A percentile compares a stretch with the other conserved stretches of the same genome.
phyloP scores from a whole-genome alignment of 2,888 invertebrate genomes.

The Acanthosepion lycidas region DNA sequence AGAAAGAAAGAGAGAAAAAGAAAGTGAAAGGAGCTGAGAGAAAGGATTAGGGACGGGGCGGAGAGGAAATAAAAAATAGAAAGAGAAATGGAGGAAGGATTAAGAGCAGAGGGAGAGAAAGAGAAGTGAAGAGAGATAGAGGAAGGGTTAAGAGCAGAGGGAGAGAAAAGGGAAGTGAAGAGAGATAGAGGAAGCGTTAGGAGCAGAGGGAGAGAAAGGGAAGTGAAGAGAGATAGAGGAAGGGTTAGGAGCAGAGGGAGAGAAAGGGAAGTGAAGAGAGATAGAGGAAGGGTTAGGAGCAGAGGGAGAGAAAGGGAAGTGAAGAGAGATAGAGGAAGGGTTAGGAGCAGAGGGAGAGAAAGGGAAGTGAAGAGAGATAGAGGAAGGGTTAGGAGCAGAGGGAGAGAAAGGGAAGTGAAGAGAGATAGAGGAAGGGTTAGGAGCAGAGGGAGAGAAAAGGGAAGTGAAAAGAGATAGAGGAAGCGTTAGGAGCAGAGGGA shows the following conservation, averaged over 20 bases:
- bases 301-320: not conserved
- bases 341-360: constrained; percentile 44
- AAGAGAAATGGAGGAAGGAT: not conserved
- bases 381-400: too few relatives aligned
- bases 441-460: too few relatives aligned
- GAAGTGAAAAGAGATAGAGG: not conserved
- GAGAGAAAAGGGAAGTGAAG: too few relatives aligned
- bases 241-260: constrained; percentile 3
- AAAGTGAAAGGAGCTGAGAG: too few relatives aligned
- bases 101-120: not conserved
- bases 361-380: not conserved
- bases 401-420: too few relatives aligned
- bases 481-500: not conserved
- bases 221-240: not conserved
- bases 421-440: not conserved
- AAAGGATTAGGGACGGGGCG: not conserved
- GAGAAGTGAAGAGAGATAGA: not conserved
- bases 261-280: constrained; percentile 43
- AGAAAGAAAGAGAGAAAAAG: too few relatives aligned
- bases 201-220: not conserved
- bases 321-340: not conserved
- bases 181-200: not conserved
- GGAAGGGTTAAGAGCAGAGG: too few relatives aligned
- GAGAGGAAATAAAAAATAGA: not conserved
- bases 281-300: too few relatives aligned